These are phyloP conservation scores for Choloepus hoffmanni DNA, from an alignment of 2,113 vertebrate genomes.

Conservation along the genomic window DNA sequence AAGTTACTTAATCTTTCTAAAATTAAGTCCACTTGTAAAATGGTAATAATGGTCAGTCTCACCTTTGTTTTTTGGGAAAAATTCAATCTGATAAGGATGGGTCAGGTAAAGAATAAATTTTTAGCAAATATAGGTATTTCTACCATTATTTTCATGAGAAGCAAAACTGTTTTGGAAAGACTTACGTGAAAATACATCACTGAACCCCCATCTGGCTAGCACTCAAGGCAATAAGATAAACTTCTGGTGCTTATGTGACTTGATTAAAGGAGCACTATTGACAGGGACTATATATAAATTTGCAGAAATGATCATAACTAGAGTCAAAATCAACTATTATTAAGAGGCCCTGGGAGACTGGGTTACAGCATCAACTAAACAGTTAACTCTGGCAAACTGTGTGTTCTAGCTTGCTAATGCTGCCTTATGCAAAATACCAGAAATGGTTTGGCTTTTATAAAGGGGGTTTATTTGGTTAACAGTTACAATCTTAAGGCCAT, in stretches of 20 bases:
- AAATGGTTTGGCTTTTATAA: too few relatives aligned
- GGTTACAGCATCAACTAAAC: background rate
- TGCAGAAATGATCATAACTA: background rate
- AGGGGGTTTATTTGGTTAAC: too few relatives aligned
- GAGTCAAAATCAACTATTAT: background rate
- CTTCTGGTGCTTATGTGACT: background rate
- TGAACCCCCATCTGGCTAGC: background rate
- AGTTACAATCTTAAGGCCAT: too few relatives aligned
- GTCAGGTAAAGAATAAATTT: background rate
- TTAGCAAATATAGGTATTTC: background rate
- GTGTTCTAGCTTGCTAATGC: too few relatives aligned
- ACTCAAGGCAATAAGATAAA: background rate
- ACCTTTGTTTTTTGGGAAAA: background rate
- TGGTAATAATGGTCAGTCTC: background rate
- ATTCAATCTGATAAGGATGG: background rate
- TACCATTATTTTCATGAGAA: background rate
- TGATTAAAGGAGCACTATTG: background rate
- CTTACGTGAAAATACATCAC: background rate
- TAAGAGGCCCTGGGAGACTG: background rate
- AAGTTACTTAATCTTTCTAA: too few relatives aligned
- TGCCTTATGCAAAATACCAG: too few relatives aligned
- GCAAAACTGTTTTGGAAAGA: background rate
- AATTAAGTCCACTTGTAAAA: background rate
- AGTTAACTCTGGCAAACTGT: background rate
- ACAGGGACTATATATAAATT: background rate